A percentile compares a stretch with the other conserved stretches of the same genome.
These are phyloP conservation scores for Labeo rohita DNA, from an alignment of 2,113 vertebrate genomes.

Conservation along the genomic window DNA sequence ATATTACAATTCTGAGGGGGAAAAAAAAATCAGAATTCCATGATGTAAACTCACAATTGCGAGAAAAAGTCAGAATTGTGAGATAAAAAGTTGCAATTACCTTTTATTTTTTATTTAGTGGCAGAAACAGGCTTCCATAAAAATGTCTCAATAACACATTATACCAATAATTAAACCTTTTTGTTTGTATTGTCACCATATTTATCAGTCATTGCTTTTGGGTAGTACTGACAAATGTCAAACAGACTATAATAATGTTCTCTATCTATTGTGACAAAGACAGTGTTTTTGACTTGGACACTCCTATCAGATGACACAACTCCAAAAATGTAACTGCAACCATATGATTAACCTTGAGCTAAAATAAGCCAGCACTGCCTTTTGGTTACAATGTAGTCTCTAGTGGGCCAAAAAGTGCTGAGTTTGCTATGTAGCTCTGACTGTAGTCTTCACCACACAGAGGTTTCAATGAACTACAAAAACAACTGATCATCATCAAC, in stretches of 20 bases:
- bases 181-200: not conserved
- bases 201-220: not conserved
- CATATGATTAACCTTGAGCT: slow-evolving; percentile 37
- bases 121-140: not conserved
- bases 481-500: slow-evolving; percentile 31
- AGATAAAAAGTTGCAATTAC: too few species aligned
- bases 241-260: not conserved
- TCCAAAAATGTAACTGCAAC: not conserved
- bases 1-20: too few species aligned
- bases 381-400: not conserved
- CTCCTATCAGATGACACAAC: slow-evolving; percentile 8
- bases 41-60: too few species aligned
- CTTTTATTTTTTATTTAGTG: not conserved
- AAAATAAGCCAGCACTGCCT: slow-evolving; percentile 12
- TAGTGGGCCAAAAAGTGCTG: slow-evolving; percentile 21
- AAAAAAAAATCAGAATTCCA: too few species aligned
- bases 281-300: not conserved
- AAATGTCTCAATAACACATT: not conserved
- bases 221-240: not conserved
- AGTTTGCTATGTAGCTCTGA: slow-evolving; percentile 2
- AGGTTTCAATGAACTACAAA: slow-evolving; percentile 32
- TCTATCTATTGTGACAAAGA: slow-evolving; percentile 5
- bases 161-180: not conserved
- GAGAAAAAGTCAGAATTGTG: too few species aligned
- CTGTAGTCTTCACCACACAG: not conserved